phyloP scores from a whole-genome alignment of 2,113 vertebrate species.

The Lamprotornis superbus region DNA sequence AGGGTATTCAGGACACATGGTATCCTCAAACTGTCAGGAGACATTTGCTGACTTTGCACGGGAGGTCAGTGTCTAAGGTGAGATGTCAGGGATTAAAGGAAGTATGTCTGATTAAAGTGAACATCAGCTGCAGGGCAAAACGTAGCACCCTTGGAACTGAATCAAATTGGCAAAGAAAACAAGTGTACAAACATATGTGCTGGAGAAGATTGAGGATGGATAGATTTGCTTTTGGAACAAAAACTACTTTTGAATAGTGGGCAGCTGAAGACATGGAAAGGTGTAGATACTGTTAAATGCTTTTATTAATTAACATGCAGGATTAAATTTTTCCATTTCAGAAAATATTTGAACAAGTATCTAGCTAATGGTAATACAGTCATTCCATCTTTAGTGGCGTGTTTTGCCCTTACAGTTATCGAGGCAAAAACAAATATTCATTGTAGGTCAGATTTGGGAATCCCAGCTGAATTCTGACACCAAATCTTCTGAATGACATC shows the following conservation, averaged over 20 bases:
- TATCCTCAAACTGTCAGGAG: slow-evolving; percentile 38
- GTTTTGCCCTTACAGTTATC: neutral
- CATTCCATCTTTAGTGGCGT: neutral
- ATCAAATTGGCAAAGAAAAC: neutral
- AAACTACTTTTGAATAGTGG: neutral
- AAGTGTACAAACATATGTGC: neutral
- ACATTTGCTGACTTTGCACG: slow-evolving; percentile 34
- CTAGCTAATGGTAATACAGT: neutral
- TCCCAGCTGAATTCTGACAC: neutral
- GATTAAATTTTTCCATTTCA: neutral
- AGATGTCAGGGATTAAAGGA: slow-evolving; percentile 36
- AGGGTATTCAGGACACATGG: neutral
- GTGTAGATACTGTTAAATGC: neutral
- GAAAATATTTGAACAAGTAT: neutral
- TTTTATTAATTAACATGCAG: neutral
- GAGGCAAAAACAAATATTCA: neutral
- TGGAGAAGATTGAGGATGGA: neutral
- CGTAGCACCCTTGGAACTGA: neutral
- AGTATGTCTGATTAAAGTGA: slow-evolving; percentile 48
- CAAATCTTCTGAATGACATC: neutral
- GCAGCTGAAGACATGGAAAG: neutral
- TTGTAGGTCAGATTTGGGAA: neutral
- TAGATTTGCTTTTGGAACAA: neutral
- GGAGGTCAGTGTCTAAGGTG: slow-evolving; percentile 45
- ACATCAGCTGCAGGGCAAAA: slow-evolving; percentile 36